These are phyloP conservation scores for Aphelenchoides fujianensis DNA, from an alignment of 1,140 invertebrate genomes.

Conservation along the genomic window DNA sequence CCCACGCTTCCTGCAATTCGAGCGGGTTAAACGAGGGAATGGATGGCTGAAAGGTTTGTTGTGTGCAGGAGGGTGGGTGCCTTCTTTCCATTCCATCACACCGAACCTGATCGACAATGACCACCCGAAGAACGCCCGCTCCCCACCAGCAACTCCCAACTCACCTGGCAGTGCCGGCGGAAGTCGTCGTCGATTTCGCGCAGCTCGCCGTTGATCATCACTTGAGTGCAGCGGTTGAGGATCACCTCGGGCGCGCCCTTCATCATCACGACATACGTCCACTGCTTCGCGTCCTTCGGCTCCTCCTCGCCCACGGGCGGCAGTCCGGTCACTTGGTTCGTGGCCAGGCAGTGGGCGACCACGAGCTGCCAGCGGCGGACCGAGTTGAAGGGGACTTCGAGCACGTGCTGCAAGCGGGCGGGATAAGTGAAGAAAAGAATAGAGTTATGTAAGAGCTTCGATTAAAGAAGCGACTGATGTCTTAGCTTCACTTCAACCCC, in stretches of 20 bases:
- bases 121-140: too few relatives aligned
- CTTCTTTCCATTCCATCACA: too few relatives aligned
- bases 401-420: conserved; percentile 28
- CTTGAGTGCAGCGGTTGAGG: conserved; percentile 45
- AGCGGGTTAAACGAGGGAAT: neutral
- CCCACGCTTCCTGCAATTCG: conserved; percentile 48
- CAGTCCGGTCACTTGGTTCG: conserved; percentile 1
- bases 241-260: conserved; percentile 58
- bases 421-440: neutral
- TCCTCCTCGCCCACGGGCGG: neutral
- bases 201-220: conserved; percentile 42
- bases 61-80: neutral
- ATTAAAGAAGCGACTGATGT: neutral
- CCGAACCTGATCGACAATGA: too few relatives aligned
- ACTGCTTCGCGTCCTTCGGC: conserved; percentile 10
- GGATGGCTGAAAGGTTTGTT: neutral
- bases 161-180: conserved; percentile 50
- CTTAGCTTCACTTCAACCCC: neutral
- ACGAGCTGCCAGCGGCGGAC: conserved; percentile 58
- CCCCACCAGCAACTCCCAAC: conserved; percentile 36
- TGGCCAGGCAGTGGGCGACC: conserved; percentile 47
- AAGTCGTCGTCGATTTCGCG: conserved; percentile 54
- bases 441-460: too few relatives aligned
- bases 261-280: conserved; percentile 52
- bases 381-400: conserved; percentile 61